These are phyloP conservation scores for Mythimna pallens DNA, from an alignment of 2,888 invertebrate species.

Conservation along the genomic window DNA sequence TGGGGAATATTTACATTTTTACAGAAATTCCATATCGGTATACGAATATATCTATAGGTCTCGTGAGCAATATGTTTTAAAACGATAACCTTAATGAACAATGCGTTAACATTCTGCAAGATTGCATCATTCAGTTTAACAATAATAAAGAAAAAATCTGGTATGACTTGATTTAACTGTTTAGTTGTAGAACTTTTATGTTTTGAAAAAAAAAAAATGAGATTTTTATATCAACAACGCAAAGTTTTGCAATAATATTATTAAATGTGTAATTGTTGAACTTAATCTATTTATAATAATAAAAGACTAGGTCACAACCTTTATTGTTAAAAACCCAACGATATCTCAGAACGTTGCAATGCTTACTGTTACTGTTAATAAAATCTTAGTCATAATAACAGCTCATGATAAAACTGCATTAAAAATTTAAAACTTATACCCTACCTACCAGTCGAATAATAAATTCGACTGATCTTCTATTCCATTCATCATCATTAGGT, in stretches of 20 bases:
- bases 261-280: slow-evolving; percentile 17
- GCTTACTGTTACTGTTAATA: background rate
- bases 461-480: background rate
- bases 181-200: slow-evolving; percentile 26
- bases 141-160: slow-evolving; percentile 19
- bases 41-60: background rate
- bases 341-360: background rate
- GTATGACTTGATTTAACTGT: slow-evolving; percentile 38
- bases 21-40: slow-evolving; percentile 6
- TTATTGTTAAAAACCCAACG: background rate
- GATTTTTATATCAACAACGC: slow-evolving; percentile 17
- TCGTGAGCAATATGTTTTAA: slow-evolving; percentile 25
- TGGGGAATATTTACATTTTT: slow-evolving; percentile 2
- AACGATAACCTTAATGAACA: slow-evolving; percentile 39
- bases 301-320: background rate
- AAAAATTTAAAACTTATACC: background rate
- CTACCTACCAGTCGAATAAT: no score
- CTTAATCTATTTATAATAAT: background rate
- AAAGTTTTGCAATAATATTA: slow-evolving; percentile 17
- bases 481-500: background rate
- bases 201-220: slow-evolving; percentile 29
- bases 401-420: background rate
- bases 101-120: slow-evolving; percentile 29
- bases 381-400: no score
- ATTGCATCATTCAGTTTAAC: slow-evolving; percentile 57